Evolutionary conservation across 2,113 vertebrate species (phyloP), one percentile per base, ranked within the genome.

Genomic region (Centrocercus urophasianus): DNA sequence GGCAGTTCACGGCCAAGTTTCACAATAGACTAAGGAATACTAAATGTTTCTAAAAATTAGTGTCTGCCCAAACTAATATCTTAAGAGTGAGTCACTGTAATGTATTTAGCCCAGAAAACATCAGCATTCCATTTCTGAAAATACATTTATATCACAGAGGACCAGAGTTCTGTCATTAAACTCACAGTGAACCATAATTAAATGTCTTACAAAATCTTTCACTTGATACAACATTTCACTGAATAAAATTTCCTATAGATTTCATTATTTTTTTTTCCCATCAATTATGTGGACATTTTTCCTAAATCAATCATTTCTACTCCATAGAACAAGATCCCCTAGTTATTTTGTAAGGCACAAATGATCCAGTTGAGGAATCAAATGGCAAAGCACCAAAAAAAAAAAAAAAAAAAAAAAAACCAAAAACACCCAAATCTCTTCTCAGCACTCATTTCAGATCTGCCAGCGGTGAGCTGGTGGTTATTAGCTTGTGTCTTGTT

Each of bases 41-140:
- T 59, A 76, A 84, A 47, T 67, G 71, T 36, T 92, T 85, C 47
- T 93, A 61, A 43, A 91, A 88, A 69, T 91, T 92, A 34, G 67
- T 77, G 56, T 79, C 83, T 86, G 50, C 34, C 20, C 60, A 83
- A 76, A 78, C 24, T 9, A 56, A 34, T 93, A 17, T 38, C 75
- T 85, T 74, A 20, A n/a, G 50, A n/a, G 13, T 88, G 88, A 87
- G 48, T 96, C 73, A 88, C 63, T 86, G 59, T 75, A 65, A 69
- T 28, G 32, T 59, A 82, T 78, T 94, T 86, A 86, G 75, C 64
- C 40, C 52, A 24, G 84, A 88, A 92, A 91, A 85, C 24, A 83
- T 11, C 42, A 56, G 25, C 45, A 88, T 40, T 40, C 10, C 47
- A 25, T 54, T 80, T 52, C 86, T 69, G 66, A 91, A 94, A 90